Evolutionary conservation across 2,888 invertebrate species (phyloP).

Genomic region (Dryadula phaetusa): DNA sequence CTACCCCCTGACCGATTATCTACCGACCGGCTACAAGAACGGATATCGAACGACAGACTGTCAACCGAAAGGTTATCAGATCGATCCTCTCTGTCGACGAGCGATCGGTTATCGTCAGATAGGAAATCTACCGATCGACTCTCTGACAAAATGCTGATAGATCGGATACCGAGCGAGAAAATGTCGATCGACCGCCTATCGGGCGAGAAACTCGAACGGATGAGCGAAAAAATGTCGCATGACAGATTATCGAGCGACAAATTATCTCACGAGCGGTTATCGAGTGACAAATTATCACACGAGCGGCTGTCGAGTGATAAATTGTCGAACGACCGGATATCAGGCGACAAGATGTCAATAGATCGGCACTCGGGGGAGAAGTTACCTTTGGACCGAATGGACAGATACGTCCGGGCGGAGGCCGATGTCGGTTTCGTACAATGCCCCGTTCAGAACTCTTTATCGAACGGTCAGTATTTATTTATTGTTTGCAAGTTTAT

Average conservation of each 20-base stretch:
- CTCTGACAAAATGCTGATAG: constrained; percentile 48
- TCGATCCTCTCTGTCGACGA: constrained; percentile 49
- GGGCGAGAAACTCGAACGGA: constrained; percentile 45
- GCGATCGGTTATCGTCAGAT: constrained; percentile 40
- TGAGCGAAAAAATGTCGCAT: constrained; percentile 54
- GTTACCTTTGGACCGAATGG: constrained; percentile 53
- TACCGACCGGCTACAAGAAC: constrained; percentile 47
- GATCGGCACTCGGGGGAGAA: constrained; percentile 57
- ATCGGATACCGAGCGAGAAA: constrained; percentile 47
- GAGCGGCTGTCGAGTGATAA: constrained; percentile 50
- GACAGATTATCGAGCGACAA: constrained; percentile 54
- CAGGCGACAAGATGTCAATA: constrained; percentile 57
- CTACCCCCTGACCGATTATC: constrained; percentile 45
- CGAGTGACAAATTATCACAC: constrained; percentile 50
- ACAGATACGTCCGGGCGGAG: constrained; percentile 68
- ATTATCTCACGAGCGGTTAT: constrained; percentile 48
- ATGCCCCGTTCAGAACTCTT: constrained; percentile 59
- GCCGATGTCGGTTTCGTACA: constrained; percentile 73
- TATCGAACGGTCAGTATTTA: constrained; percentile 62
- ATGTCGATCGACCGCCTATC: constrained; percentile 47
- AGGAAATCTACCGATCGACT: constrained; percentile 47
- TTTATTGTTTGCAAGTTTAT: constrained; percentile 13
- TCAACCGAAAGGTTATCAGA: constrained; percentile 52
- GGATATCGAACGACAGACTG: constrained; percentile 46
- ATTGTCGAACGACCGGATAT: constrained; percentile 48